Evolutionary conservation across 2,888 invertebrate genomes (phyloP).

Genomic region (Cistogaster globosa): DNA sequence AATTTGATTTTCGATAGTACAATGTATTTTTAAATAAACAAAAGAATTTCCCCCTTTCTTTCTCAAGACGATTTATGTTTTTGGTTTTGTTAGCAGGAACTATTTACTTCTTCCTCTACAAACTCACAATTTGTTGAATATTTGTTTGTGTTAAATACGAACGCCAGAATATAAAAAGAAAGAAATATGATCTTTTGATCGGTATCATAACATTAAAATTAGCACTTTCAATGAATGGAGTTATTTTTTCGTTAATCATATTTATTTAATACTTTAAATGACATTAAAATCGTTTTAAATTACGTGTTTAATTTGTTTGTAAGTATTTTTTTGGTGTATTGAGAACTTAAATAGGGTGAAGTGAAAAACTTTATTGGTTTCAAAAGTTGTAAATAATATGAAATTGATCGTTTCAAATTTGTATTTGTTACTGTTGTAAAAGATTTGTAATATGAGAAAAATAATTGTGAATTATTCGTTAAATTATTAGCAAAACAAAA

Average conservation of each 20-base stretch:
- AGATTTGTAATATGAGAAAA: conserved; percentile 8
- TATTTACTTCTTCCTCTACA: conserved; percentile 19
- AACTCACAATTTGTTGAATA: conserved; percentile 45
- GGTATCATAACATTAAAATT: conserved; percentile 72
- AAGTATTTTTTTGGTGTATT: conserved; percentile 36
- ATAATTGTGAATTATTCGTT: background rate
- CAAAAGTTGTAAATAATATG: conserved; percentile 58
- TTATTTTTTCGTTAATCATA: conserved; percentile 36
- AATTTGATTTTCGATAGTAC: conserved; percentile 56
- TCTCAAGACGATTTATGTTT: conserved; percentile 39
- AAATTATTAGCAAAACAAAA: too few species aligned
- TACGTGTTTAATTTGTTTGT: conserved; percentile 62
- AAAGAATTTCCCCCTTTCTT: conserved; percentile 55
- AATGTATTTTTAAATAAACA: conserved; percentile 38
- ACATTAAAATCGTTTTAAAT: conserved; percentile 69
- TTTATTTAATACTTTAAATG: conserved; percentile 59
- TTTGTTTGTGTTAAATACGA: conserved; percentile 28
- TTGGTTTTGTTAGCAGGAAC: conserved; percentile 54
- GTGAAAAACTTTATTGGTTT: conserved; percentile 66
- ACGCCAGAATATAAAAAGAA: conserved; percentile 31
- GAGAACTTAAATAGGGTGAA: conserved; percentile 33
- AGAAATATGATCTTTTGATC: conserved; percentile 71
- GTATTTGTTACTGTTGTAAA: background rate
- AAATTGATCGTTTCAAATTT: conserved; percentile 49
- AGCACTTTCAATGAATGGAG: conserved; percentile 66